Evolutionary conservation across 2,888 invertebrate genomes (phyloP), one percentile per base, ranked within the genome.

Genomic region (Hirtodrosophila alboralis): DNA sequence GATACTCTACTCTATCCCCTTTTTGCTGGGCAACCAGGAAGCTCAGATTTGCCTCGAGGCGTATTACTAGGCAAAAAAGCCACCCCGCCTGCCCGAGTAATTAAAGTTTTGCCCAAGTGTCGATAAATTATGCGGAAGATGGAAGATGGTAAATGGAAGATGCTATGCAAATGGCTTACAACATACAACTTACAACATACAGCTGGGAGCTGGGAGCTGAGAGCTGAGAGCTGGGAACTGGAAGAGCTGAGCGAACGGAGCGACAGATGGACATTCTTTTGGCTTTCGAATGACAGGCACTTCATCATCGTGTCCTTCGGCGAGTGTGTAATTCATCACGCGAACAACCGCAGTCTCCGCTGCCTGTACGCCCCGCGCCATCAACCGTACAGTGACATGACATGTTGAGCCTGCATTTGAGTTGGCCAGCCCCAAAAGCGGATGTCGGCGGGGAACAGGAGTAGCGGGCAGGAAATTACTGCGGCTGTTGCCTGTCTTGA

Each of bases 311-410:
- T 75, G 84, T 83, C 84, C 81, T 83, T 83, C 86, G 78, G 81
- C 84, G 81, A 77, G 84, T 80, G 75, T 83, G 81, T 83, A 83
- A 83, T 83, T 86, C 81, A 83, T 83, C 81, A 83, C 86, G 86
- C 81, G 86, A 86, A 84, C 81, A 84, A 84, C 86, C 86, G 69
- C 81, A 86, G 64, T 75, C 62, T 65, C 72, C 23, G 4, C 26
- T 10, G 5, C 16, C 26, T 9, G 5, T 27, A 3, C 9, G 28
- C 6, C 9, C 5, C 1, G 3, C 9, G 1, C 23, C 8, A 1
- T 30, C 43, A 12, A 13, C 33, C 27, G 14, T 45, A 38, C 43
- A 53, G 36, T 60, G 75, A 81, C 84, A 69, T 85, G 86, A 80
- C 79, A 80, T 83, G 79, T 83, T 80, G 86, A 80, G 79, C 79